These are phyloP conservation scores for Paramisgurnus dabryanus DNA, from an alignment of 2,113 vertebrate genomes.

Conservation along the genomic window DNA sequence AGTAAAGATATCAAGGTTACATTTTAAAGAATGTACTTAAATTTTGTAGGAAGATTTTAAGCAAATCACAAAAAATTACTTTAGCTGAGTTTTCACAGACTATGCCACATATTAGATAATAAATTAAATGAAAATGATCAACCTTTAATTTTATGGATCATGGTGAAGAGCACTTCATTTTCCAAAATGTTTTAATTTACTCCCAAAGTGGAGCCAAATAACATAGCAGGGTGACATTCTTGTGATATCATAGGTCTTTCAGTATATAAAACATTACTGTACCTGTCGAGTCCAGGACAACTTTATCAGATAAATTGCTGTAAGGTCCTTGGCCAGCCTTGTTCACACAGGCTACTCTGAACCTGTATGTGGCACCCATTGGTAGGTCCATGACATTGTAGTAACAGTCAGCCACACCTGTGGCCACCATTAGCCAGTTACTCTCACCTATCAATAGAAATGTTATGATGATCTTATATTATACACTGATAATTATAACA, in stretches of 20 bases:
- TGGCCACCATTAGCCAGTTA: conserved; percentile 85
- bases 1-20: too few species aligned
- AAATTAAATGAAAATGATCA: too few species aligned
- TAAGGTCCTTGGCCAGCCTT: conserved; percentile 95
- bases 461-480: not conserved
- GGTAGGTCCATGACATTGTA: conserved; percentile 89
- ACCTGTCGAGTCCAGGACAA: conserved; percentile 82
- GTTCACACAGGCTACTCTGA: conserved; percentile 94
- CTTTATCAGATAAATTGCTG: conserved; percentile 83
- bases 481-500: not conserved
- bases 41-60: too few species aligned
- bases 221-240: too few species aligned
- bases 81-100: too few species aligned
- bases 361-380: conserved; percentile 74
- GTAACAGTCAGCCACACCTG: conserved; percentile 89
- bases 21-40: too few species aligned
- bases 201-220: not conserved
- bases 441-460: conserved; percentile 76
- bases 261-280: conserved; percentile 1
- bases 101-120: too few species aligned
- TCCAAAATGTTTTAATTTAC: too few species aligned
- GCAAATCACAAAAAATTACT: too few species aligned
- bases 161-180: too few species aligned
- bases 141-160: too few species aligned
- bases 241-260: not conserved